Base-by-base conservation (phyloP, 2,113 vertebrate species). In the Myanophis thanlyinensis region DNA sequence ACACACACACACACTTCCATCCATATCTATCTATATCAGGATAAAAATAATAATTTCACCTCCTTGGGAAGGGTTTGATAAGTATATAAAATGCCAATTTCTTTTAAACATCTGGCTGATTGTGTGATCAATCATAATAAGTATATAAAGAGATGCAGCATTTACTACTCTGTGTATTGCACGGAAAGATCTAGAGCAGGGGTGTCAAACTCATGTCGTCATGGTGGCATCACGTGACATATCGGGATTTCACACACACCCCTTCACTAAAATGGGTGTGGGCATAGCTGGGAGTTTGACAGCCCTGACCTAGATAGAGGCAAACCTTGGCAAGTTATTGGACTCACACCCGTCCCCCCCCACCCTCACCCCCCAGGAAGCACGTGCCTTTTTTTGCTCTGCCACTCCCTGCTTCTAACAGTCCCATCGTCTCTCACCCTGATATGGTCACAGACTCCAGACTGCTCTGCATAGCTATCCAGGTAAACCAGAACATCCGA, bases 401-500 rank as follows among this genome's bases (percentile, higher is more conserved):
- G 20, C 56, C 27, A 5, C 59, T 12, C 22, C 3, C 1, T 12
- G 35, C 12, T 3, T 1, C 18, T 2, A 44, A 15, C 23, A n/a
- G 47, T 20, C 27, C 8, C 8, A n/a, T 46, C 27, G 30, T 51
- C 35, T 85, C 94, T 93, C 35, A 98, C 98, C 97, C 96, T 95
- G 92, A 98, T 95, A 93, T 98, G 97, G 4, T 97, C 96, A 5
- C 46, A 47, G 94, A 98, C 92, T 15, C 46, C 3, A 93, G 97
- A 95, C 52, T 49, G 90, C 27, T 97, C 89, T 87, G 97, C 96
- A 95, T 98, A 98, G 2, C 87, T 91, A 93, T 98, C 95, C 96
- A 98, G 96, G 96, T 98, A 98, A 52, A 73, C 40, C 95, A 95
- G 97, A 5, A 98, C 96, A 47, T 98, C 97, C 48, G 96, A 96